Conservation (phyloP, 2,888 invertebrate genomes). For the Koerneria pararmatus region DNA sequence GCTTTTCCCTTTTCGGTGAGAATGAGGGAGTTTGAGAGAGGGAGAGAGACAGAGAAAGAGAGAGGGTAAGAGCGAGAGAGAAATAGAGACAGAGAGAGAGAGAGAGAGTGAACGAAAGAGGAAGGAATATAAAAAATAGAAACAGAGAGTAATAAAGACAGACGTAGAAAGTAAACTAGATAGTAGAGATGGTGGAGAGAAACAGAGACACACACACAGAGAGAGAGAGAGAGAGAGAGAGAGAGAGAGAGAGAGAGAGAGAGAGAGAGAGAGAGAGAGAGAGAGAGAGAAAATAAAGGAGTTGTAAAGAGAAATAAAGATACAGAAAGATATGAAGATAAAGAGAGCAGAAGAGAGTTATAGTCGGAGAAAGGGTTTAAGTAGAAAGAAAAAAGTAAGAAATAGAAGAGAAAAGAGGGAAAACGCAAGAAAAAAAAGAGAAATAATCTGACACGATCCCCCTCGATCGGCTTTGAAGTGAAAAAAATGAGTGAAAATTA, state of each 20-base stretch:
- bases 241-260: conserved; percentile 3
- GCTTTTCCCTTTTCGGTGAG: conserved; percentile 2
- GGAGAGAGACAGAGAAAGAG: too few relatives aligned
- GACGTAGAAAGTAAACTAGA: background rate
- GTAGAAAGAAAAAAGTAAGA: too few relatives aligned
- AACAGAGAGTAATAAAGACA: conserved; percentile 3
- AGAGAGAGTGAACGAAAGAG: conserved; percentile 4
- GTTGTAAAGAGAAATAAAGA: background rate
- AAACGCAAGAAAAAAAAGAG: too few relatives aligned
- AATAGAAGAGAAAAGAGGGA: too few relatives aligned
- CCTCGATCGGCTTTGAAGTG: too few relatives aligned
- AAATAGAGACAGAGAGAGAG: conserved; percentile 8
- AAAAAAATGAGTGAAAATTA: too few relatives aligned
- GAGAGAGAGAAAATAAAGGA: background rate
- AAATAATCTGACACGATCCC: too few relatives aligned
- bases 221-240: conserved; percentile 1
- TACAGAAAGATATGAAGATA: too few relatives aligned
- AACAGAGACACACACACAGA: background rate
- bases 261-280: conserved; percentile 13
- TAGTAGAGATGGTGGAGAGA: background rate
- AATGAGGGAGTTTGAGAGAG: too few relatives aligned
- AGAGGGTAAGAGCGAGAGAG: too few relatives aligned
- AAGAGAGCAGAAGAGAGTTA: too few relatives aligned
- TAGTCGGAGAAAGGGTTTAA: too few relatives aligned
- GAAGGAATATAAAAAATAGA: conserved; percentile 2